phyloP scores from a whole-genome alignment of 2,797 vertebrate species.

The Phaenicophaeus curvirostris region DNA sequence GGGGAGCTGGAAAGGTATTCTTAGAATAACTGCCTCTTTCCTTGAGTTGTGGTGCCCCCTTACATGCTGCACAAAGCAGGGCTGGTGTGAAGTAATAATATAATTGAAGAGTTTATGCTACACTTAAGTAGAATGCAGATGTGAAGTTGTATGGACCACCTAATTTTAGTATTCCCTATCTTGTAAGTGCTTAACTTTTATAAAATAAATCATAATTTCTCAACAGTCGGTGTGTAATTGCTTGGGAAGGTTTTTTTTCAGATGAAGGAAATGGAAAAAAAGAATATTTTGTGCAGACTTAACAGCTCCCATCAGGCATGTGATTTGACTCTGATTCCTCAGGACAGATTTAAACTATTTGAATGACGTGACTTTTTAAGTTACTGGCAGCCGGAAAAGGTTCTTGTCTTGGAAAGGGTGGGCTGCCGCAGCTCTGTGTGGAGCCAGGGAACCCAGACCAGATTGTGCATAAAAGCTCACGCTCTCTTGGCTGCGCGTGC shows the following conservation, averaged over 20 bases:
- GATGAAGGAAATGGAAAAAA: neutral
- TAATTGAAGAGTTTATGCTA: neutral
- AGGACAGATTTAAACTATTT: constrained; percentile 58
- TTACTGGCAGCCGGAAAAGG: constrained; percentile 56
- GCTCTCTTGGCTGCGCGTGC: neutral
- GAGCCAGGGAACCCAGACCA: constrained; percentile 25
- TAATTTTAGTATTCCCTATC: constrained; percentile 44
- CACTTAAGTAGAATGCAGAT: constrained; percentile 24
- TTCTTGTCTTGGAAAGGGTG: constrained; percentile 46
- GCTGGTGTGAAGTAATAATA: neutral
- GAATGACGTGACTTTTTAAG: constrained; percentile 52
- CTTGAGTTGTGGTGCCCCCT: neutral
- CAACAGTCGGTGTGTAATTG: neutral
- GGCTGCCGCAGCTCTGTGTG: neutral
- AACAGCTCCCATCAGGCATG: constrained; percentile 30
- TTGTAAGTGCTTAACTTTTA: constrained; percentile 22
- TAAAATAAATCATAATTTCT: constrained; percentile 16
- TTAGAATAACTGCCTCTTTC: neutral
- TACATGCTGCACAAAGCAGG: neutral
- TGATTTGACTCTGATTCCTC: constrained; percentile 57
- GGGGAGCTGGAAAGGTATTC: neutral
- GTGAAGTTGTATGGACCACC: constrained; percentile 10
- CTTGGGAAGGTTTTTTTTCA: neutral
- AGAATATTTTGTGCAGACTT: constrained; percentile 16
- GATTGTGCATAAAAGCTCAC: neutral